These are phyloP conservation scores for Xenopus laevis DNA, from an alignment of 2,113 vertebrate species.

Conservation along the genomic window DNA sequence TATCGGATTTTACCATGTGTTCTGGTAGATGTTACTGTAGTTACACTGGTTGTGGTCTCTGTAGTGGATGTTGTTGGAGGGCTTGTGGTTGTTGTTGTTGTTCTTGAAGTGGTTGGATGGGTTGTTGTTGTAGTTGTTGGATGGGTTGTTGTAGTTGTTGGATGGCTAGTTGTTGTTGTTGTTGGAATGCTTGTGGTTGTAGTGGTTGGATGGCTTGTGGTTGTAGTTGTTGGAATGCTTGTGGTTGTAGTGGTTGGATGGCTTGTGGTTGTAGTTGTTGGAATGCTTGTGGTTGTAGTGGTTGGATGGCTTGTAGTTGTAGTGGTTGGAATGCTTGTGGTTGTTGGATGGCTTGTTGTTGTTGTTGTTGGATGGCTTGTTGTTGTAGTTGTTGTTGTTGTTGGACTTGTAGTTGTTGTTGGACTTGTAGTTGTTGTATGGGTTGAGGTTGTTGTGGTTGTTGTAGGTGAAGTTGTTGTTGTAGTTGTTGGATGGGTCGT, in stretches of 20 bases:
- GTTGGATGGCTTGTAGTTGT: not conserved
- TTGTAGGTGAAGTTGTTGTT: too few species aligned
- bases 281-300: too few species aligned
- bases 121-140: not conserved
- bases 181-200: not conserved
- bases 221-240: not conserved
- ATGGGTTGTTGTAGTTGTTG: not conserved
- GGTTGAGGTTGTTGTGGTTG: too few species aligned
- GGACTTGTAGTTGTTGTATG: too few species aligned
- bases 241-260: not conserved
- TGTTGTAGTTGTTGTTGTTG: not conserved
- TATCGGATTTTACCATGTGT: not conserved
- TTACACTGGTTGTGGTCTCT: not conserved
- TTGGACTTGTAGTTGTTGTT: too few species aligned
- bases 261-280: not conserved
- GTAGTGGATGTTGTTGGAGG: not conserved
- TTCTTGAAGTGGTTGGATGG: too few species aligned
- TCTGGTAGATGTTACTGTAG: conserved; percentile 3
- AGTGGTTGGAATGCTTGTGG: not conserved
- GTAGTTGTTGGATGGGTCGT: not conserved
- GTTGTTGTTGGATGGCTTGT: not conserved
- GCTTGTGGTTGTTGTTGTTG: not conserved
- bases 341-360: too few species aligned
- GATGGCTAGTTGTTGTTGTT: not conserved
- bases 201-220: not conserved